Conservation (phyloP, 2,113 vertebrate species). For the Anolis carolinensis region DNA sequence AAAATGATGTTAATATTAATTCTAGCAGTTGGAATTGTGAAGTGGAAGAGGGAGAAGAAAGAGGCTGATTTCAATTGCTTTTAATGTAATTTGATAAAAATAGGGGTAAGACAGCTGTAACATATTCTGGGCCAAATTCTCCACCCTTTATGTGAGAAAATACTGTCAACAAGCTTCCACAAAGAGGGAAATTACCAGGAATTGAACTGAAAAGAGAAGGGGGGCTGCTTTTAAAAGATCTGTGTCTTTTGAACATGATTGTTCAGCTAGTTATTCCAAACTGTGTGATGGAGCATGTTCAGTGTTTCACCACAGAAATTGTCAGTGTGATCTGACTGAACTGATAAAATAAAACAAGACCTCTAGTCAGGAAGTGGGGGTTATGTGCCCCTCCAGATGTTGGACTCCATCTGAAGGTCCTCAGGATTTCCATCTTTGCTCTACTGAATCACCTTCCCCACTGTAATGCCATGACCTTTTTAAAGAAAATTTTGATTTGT, state of each 20-base stretch:
- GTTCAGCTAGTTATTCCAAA: background rate
- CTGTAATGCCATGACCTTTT: too few species aligned
- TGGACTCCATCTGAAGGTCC: too few species aligned
- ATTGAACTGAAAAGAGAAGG: background rate
- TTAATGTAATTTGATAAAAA: conserved; percentile 66
- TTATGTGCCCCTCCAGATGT: too few species aligned
- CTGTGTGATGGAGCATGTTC: background rate
- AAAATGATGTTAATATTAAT: conserved; percentile 69
- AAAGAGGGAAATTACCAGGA: conserved; percentile 17
- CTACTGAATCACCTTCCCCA: too few species aligned
- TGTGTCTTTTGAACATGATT: conserved; percentile 11
- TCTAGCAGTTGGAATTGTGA: conserved; percentile 70
- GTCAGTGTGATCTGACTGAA: background rate
- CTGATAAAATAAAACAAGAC: too few species aligned
- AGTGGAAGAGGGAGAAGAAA: conserved; percentile 47
- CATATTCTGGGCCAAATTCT: conserved; percentile 62
- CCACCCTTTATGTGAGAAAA: conserved; percentile 55
- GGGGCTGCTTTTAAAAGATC: background rate
- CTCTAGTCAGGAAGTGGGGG: background rate
- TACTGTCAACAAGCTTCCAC: conserved; percentile 32
- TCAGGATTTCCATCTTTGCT: too few species aligned
- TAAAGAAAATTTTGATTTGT: too few species aligned
- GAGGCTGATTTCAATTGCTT: conserved; percentile 63
- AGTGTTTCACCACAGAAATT: background rate
- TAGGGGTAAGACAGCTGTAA: conserved; percentile 68